These are phyloP conservation scores for Erpetoichthys calabaricus DNA, from an alignment of 2,797 vertebrate species.

Conservation along the genomic window DNA sequence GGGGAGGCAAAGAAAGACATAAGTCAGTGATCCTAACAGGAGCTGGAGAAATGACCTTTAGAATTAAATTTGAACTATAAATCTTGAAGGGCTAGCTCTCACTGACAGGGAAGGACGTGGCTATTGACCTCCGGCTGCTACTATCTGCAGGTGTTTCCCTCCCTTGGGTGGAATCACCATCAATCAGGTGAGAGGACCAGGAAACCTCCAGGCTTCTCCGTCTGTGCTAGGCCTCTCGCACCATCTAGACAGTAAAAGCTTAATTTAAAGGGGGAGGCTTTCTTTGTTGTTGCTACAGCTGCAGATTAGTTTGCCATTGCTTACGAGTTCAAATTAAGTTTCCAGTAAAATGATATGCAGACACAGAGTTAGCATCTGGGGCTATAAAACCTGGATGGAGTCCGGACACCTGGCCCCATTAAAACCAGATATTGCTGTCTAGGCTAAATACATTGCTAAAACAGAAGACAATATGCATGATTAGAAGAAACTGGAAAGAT, in stretches of 20 bases:
- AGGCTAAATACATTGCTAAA: no score
- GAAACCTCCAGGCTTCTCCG: conserved; percentile 2
- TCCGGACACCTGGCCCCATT: no score
- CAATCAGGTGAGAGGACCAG: conserved; percentile 6
- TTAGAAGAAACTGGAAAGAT: no score
- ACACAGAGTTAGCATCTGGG: no score
- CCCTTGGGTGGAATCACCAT: conserved; percentile 3
- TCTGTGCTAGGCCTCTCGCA: not conserved
- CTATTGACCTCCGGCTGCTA: conserved; percentile 2
- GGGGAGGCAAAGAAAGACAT: no score
- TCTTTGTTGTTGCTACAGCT: not conserved
- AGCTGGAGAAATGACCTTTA: not conserved
- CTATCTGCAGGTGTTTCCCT: conserved; percentile 6
- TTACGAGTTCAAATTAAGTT: not conserved
- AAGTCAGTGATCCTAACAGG: no score
- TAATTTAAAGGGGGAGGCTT: no score
- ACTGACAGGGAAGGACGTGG: conserved; percentile 5
- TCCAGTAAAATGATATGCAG: not conserved
- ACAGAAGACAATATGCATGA: no score
- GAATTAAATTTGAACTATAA: not conserved
- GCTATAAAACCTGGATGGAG: no score
- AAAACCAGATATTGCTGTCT: no score
- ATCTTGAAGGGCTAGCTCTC: not conserved
- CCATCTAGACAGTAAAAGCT: no score
- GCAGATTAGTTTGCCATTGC: not conserved